A percentile compares a stretch with the other conserved stretches of the same genome.
These are phyloP conservation scores for Hippoglossus stenolepis DNA, from an alignment of 2,113 vertebrate species.

Conservation along the genomic window DNA sequence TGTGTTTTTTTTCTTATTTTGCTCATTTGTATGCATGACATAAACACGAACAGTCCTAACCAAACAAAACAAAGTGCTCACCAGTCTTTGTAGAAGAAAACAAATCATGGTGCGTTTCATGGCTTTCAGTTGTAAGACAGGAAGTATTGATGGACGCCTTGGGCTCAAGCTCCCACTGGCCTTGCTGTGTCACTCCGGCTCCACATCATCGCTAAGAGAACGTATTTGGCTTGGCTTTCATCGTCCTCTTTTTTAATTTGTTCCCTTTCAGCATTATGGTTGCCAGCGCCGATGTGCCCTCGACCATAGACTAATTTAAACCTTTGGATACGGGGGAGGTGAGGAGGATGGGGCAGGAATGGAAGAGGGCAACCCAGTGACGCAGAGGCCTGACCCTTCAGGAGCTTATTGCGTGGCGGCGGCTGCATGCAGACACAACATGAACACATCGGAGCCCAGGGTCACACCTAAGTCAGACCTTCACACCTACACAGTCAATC, in stretches of 20 bases:
- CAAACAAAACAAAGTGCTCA: conserved; percentile 74
- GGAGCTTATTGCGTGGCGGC: conserved; percentile 7
- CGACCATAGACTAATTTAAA: conserved; percentile 39
- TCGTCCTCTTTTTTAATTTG: conserved; percentile 43
- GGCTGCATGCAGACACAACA: conserved; percentile 38
- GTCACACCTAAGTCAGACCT: conserved; percentile 16
- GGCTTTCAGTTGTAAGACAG: conserved; percentile 84
- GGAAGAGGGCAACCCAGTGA: conserved; percentile 26
- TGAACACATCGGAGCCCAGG: conserved; percentile 34
- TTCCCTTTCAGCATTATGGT: conserved; percentile 46
- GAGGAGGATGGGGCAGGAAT: conserved; percentile 36
- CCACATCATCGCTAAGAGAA: conserved; percentile 49
- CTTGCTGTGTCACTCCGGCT: conserved; percentile 55
- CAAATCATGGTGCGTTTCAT: conserved; percentile 81
- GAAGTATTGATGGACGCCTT: conserved; percentile 62
- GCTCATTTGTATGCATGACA: conserved; percentile 60
- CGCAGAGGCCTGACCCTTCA: conserved; percentile 47
- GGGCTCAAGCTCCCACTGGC: conserved; percentile 51
- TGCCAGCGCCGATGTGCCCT: conserved; percentile 39
- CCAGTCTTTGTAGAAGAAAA: conserved; percentile 78
- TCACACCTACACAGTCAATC: conserved; percentile 27
- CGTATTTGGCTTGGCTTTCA: conserved; percentile 65
- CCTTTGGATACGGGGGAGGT: conserved; percentile 44
- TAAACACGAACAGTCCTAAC: conserved; percentile 60
- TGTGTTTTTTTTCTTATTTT: conserved; percentile 60